Evolutionary conservation across 2,113 vertebrate genomes (phyloP), one percentile per base, ranked within the genome.

Genomic region (Rattus rattus): DNA sequence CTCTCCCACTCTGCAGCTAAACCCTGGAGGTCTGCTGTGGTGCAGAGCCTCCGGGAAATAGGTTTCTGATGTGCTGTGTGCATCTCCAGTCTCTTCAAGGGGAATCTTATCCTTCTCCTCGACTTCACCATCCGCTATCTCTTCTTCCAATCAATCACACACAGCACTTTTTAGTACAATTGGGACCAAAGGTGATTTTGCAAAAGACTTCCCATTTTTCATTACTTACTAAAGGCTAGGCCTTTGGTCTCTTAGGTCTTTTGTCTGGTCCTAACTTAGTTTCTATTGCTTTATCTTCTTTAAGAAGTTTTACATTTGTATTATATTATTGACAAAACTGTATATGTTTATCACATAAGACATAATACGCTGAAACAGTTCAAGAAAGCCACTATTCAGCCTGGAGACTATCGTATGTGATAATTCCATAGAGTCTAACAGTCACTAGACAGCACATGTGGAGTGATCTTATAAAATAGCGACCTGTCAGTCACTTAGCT

Each of bases 261-360:
- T 92, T 43, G 70, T 54, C 22, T 85, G 80, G 3, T 12, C 13
- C 16, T 24, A 92, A 90, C 22, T 88, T 95, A 76, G 19, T 87
- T 94, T 93, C 49, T 59, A 92, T 36, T 87, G 36, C 73, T 90
- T 96, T 88, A 61, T 87, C 36, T 22, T 90, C 43, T 36, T 67
- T 54, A 61, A 65, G n/a, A 90, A 33, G 19, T 61, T 85, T 93
- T 93, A 70, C 49, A 26, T 65, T 43, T 17, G 9, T 56, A 73
- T 77, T 56, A 76, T 39, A 65, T 91, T 87, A 85, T 65, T 86
- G 26, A 36, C 22, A 90, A 84, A 93, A 54, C 49, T 79, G 5
- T n/a, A 20, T 39, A 54, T 24, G 19, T 19, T 19, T 73, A 90
- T 79, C 28, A 73, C 47, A 11, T 54, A 54, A 9, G 67, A 80